Evolutionary conservation across 2,797 vertebrate species (phyloP).

Genomic region (Ficedula albicollis): DNA sequence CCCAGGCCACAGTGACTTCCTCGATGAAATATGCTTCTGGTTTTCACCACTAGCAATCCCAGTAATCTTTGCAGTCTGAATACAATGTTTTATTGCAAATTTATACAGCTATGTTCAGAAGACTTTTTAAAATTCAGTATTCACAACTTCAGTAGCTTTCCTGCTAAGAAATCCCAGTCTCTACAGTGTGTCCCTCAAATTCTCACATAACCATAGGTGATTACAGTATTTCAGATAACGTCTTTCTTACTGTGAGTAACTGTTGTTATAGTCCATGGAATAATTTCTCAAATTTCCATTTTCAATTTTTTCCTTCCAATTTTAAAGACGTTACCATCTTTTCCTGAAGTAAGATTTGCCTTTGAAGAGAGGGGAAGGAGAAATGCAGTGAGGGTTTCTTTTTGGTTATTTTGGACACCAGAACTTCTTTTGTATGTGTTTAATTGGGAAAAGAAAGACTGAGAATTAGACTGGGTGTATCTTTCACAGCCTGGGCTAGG

Average conservation of each 20-base stretch:
- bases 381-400: neutral
- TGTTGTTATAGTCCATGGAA: neutral
- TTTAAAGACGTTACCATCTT: neutral
- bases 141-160: neutral
- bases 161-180: neutral
- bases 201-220: neutral
- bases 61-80: neutral
- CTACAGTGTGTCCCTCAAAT: neutral
- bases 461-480: neutral
- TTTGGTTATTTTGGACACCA: neutral
- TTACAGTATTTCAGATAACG: neutral
- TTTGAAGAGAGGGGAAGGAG: neutral
- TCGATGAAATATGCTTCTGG: neutral
- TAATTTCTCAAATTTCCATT: neutral
- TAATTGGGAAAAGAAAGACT: neutral
- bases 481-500: neutral
- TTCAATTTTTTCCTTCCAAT: neutral
- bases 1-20: neutral
- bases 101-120: neutral
- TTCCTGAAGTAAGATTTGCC: neutral
- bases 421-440: neutral
- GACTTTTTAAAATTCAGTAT: neutral
- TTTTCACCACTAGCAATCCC: neutral
- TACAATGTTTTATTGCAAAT: neutral
- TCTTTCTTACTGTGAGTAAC: neutral